Conservation (phyloP, 2,113 vertebrate species). For the Psephotus haematonotus region DNA sequence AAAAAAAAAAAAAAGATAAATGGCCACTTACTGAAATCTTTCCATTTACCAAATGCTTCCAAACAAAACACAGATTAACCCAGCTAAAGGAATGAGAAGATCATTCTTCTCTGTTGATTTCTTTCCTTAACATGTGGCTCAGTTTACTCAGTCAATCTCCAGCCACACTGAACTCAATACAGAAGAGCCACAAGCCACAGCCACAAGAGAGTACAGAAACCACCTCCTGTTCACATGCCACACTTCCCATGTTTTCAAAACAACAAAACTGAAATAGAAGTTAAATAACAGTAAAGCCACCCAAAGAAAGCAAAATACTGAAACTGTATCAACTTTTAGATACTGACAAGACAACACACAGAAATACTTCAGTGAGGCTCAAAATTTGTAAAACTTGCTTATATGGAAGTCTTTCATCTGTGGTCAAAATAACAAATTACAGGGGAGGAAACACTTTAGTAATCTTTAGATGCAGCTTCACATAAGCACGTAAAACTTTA, state of each 20-base stretch:
- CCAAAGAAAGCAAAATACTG: background rate
- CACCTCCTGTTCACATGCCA: background rate
- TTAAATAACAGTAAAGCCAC: background rate
- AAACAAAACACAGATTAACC: background rate
- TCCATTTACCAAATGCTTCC: background rate
- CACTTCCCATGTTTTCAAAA: background rate
- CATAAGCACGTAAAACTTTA: background rate
- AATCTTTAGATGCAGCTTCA: background rate
- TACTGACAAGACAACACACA: background rate
- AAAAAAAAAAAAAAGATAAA: background rate
- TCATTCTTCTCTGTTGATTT: background rate
- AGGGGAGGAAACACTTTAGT: accelerated
- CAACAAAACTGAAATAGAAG: background rate
- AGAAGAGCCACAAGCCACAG: background rate
- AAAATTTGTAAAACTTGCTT: background rate
- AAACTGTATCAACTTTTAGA: background rate
- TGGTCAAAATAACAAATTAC: background rate
- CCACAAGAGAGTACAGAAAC: background rate
- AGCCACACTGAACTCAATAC: accelerated
- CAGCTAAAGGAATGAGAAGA: background rate
- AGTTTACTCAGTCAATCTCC: background rate
- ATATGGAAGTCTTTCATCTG: background rate
- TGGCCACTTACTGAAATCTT: background rate
- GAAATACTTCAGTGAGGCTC: background rate
- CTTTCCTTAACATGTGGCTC: background rate